Conservation (phyloP, 2,888 invertebrate species). For the Lepidochitona cinerea region DNA sequence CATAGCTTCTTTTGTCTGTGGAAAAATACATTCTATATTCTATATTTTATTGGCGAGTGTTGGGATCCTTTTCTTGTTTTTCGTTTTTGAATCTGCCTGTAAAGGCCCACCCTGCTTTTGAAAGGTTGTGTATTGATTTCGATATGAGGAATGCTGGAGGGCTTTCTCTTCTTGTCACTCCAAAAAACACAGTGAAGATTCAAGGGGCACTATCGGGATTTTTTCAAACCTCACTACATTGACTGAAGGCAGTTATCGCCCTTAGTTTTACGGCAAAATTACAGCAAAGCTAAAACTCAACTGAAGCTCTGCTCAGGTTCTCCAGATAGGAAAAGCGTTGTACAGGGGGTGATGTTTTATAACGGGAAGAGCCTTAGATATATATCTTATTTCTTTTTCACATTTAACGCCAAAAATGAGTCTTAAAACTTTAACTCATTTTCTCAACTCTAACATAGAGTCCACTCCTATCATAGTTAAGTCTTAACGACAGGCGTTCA, state of each 20-base stretch:
- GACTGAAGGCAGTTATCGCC: background rate
- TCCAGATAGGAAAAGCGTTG: background rate
- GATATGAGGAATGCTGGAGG: no score
- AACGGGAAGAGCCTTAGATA: slow-evolving; percentile 63
- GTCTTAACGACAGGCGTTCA: slow-evolving; percentile 1
- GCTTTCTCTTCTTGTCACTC: no score
- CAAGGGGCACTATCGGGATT: no score
- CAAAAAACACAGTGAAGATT: no score
- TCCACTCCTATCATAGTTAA: background rate
- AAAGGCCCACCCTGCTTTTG: no score
- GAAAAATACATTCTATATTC: no score
- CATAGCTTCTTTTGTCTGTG: no score
- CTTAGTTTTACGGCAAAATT: background rate
- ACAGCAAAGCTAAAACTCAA: background rate
- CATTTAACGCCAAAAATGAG: slow-evolving; percentile 7
- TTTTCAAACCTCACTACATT: no score
- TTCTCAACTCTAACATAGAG: background rate
- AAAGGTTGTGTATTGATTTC: no score
- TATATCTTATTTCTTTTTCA: background rate
- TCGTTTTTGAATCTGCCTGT: no score
- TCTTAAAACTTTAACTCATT: background rate
- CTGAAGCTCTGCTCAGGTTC: background rate
- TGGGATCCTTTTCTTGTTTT: no score
- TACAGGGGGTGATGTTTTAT: slow-evolving; percentile 62
- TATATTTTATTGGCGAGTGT: no score